Conservation (phyloP, 2,888 invertebrate genomes). For the Lysandra bellargus region DNA sequence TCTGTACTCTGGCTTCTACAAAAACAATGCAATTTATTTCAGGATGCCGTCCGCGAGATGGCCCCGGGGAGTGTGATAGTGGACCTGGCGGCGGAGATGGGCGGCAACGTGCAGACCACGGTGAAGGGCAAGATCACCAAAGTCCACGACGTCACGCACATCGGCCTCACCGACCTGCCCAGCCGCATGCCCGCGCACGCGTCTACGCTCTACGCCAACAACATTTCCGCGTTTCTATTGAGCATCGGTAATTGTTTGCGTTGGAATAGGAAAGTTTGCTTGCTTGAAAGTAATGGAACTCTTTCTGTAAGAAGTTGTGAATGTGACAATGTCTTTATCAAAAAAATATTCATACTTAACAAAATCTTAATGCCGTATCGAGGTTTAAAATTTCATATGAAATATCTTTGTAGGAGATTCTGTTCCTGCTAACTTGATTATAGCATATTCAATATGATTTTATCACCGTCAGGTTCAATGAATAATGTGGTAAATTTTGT, state of each 20-base stretch:
- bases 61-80: constrained; percentile 94
- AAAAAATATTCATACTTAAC: too few species aligned
- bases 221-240: constrained; percentile 91
- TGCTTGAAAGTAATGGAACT: too few species aligned
- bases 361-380: too few species aligned
- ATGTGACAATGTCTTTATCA: too few species aligned
- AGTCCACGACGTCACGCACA: constrained; percentile 90
- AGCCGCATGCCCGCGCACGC: constrained; percentile 92
- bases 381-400: too few species aligned
- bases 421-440: too few species aligned
- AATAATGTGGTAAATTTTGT: too few species aligned
- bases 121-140: constrained; percentile 87
- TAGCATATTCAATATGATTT: too few species aligned
- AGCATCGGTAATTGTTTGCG: constrained; percentile 83
- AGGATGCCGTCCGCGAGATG: constrained; percentile 90
- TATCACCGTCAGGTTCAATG: too few species aligned
- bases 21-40: constrained; percentile 22
- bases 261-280: neutral
- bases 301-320: too few species aligned
- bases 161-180: constrained; percentile 92
- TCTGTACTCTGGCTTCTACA: neutral
- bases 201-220: constrained; percentile 93
- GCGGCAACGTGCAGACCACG: constrained; percentile 92
- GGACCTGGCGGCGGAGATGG: constrained; percentile 93
- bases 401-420: too few species aligned